phyloP scores from a whole-genome alignment of 2,113 vertebrate genomes.

The Camarhynchus parvulus region DNA sequence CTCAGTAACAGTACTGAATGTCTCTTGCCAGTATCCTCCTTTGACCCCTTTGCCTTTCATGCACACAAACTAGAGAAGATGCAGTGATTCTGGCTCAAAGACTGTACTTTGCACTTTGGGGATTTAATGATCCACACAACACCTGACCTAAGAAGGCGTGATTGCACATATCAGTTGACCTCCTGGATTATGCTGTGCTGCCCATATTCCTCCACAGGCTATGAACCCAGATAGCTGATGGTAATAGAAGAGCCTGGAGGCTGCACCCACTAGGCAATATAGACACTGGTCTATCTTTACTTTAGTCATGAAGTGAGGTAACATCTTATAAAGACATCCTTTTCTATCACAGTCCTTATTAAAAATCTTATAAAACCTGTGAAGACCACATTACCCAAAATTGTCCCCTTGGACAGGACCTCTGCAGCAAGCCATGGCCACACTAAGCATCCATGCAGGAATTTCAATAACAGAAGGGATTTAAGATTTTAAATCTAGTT shows the following conservation, averaged over 20 bases:
- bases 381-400: background rate
- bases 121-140: background rate
- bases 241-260: background rate
- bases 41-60: background rate
- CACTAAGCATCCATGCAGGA: background rate
- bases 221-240: background rate
- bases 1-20: background rate
- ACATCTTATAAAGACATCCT: background rate
- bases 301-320: background rate
- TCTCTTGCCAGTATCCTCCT: background rate
- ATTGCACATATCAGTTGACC: background rate
- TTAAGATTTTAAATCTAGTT: background rate
- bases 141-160: background rate
- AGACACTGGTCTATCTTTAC: background rate
- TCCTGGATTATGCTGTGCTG: background rate
- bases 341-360: background rate
- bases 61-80: background rate
- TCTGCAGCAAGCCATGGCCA: background rate
- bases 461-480: background rate
- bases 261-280: background rate
- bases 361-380: background rate
- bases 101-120: background rate
- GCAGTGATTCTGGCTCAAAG: background rate
- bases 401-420: background rate
- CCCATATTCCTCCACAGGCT: background rate